Conservation (phyloP, 2,797 vertebrate species). For the Diplodus sargus region DNA sequence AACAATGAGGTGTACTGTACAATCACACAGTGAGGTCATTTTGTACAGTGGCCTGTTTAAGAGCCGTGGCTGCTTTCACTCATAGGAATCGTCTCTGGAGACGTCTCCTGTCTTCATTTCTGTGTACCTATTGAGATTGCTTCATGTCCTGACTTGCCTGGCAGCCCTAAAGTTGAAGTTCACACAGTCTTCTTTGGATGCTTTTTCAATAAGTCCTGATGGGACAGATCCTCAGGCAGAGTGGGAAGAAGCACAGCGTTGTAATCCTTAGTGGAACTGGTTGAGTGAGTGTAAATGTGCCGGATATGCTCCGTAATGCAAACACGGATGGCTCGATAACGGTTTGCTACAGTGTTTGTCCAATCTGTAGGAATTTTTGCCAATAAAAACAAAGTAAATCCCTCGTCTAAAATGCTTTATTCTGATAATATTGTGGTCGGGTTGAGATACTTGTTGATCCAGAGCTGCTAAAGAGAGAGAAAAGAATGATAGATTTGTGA, state of each 20-base stretch:
- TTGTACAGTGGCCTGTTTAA: slow-evolving; percentile 28
- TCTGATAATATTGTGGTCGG: not conserved
- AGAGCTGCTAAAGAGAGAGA: not conserved
- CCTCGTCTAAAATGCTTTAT: not conserved
- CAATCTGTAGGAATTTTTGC: not conserved
- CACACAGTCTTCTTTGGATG: slow-evolving; percentile 25
- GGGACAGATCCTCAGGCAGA: slow-evolving; percentile 30
- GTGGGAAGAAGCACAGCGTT: slow-evolving; percentile 31
- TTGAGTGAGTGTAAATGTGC: slow-evolving; percentile 22
- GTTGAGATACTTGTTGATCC: not conserved
- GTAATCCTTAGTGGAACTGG: slow-evolving; percentile 15
- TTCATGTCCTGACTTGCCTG: slow-evolving; percentile 53
- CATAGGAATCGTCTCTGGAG: slow-evolving; percentile 17
- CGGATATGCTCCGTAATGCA: slow-evolving; percentile 23
- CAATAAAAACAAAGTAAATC: slow-evolving; percentile 2
- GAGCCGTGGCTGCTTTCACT: slow-evolving; percentile 28
- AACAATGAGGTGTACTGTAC: slow-evolving; percentile 24
- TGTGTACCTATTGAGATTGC: slow-evolving; percentile 45
- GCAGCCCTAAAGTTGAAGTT: slow-evolving; percentile 41
- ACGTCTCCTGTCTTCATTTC: slow-evolving; percentile 17
- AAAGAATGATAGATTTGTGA: not conserved
- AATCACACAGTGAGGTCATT: slow-evolving; percentile 40
- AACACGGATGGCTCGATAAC: slow-evolving; percentile 24
- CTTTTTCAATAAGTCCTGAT: slow-evolving; percentile 16
- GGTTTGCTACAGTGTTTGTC: not conserved